A percentile compares a stretch with the other conserved stretches of the same genome.
Evolutionary conservation across 2,797 vertebrate species (phyloP).

Genomic region (Poecile montanus): DNA sequence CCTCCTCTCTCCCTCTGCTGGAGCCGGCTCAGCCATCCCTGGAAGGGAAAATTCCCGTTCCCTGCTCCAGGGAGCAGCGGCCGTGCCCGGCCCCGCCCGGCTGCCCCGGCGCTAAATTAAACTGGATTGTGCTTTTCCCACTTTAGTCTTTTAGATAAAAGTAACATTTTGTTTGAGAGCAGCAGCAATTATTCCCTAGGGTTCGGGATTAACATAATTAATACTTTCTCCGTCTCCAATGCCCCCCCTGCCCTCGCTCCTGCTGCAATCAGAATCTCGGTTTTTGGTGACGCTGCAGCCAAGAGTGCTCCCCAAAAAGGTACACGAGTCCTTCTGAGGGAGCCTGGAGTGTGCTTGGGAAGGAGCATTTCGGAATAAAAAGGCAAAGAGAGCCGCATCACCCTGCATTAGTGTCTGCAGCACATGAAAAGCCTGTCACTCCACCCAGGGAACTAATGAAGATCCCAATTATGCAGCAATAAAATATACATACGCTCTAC

Average conservation of each 20-base stretch:
- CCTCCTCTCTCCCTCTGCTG: background rate
- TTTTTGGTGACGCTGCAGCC: constrained; percentile 43
- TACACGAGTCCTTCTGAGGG: constrained; percentile 58
- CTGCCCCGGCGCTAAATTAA: constrained; percentile 30
- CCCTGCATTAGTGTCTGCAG: constrained; percentile 54
- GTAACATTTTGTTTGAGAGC: constrained; percentile 79
- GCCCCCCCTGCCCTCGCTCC: background rate
- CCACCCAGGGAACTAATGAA: constrained; percentile 69
- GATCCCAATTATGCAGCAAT: constrained; percentile 77
- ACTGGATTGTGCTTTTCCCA: constrained; percentile 65
- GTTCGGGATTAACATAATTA: constrained; percentile 76
- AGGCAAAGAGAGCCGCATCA: background rate
- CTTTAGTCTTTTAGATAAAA: constrained; percentile 77
- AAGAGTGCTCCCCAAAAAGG: constrained; percentile 29
- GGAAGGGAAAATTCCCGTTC: background rate
- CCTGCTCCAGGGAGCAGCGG: rapidly evolving
- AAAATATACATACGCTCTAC: constrained; percentile 77
- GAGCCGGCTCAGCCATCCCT: too few species aligned
- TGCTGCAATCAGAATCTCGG: constrained; percentile 60
- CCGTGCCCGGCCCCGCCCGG: background rate
- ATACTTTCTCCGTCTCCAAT: constrained; percentile 69
- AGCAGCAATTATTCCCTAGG: constrained; percentile 72
- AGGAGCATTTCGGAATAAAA: background rate
- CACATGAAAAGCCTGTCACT: constrained; percentile 65
- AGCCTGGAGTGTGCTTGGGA: constrained; percentile 30